A percentile compares a stretch with the other conserved stretches of the same genome.
phyloP scores from a whole-genome alignment of 2,888 invertebrate genomes.

The Danaus chrysippus region DNA sequence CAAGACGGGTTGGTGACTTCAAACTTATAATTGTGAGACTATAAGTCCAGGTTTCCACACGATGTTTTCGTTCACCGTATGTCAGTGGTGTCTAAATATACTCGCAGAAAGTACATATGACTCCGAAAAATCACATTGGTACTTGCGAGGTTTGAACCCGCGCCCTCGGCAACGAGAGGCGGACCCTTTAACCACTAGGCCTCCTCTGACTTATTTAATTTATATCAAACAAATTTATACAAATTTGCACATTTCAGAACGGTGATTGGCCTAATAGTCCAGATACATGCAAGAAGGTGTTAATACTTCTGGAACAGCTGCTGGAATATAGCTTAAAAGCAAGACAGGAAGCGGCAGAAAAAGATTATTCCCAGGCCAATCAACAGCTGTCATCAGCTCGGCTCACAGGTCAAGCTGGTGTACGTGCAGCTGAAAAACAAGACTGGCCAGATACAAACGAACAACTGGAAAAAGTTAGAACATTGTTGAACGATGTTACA shows the following conservation, averaged over 20 bases:
- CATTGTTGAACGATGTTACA: constrained; percentile 51
- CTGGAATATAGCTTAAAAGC: constrained; percentile 79
- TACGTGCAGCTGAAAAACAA: constrained; percentile 69
- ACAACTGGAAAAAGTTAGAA: constrained; percentile 51
- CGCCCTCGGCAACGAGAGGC: too few species aligned
- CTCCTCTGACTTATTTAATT: too few species aligned
- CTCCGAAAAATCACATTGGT: too few species aligned
- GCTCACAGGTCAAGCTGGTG: constrained; percentile 77
- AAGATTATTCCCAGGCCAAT: constrained; percentile 72
- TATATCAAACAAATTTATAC: constrained; percentile 7
- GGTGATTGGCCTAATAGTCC: constrained; percentile 79
- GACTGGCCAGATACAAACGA: constrained; percentile 63
- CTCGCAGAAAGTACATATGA: too few species aligned
- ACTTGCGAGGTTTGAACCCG: too few species aligned
- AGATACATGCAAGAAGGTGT: constrained; percentile 79
- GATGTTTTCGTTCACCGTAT: too few species aligned
- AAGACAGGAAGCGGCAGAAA: constrained; percentile 61
- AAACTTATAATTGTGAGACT: too few species aligned
- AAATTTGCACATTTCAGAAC: constrained; percentile 45
- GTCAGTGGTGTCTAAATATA: too few species aligned
- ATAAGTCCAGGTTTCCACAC: too few species aligned
- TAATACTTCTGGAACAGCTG: constrained; percentile 79
- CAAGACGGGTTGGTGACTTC: too few species aligned
- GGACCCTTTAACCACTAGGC: too few species aligned
- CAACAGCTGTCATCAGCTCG: constrained; percentile 80